These are phyloP conservation scores for Odontophorus gujanensis DNA, from an alignment of 2,113 vertebrate genomes.

Conservation along the genomic window DNA sequence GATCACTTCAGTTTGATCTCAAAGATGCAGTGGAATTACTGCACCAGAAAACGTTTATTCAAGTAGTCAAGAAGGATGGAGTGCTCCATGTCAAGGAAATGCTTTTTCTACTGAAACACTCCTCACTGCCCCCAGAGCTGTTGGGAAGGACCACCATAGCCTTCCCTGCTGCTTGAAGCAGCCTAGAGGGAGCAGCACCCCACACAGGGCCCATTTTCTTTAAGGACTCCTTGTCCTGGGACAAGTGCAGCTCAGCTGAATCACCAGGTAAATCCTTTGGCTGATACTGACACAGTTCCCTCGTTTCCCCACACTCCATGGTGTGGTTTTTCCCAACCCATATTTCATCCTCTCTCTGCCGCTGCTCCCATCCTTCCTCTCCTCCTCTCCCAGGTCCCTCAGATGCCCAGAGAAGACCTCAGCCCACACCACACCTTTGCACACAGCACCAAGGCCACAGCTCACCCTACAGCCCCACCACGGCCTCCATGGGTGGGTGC, in stretches of 20 bases:
- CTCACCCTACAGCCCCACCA: rapidly evolving
- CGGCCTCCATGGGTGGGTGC: rapidly evolving
- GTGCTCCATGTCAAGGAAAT: neutral
- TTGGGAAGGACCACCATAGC: neutral
- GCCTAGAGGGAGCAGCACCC: no score
- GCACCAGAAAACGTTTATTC: neutral
- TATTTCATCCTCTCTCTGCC: neutral
- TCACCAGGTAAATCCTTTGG: neutral
- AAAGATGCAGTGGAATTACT: neutral
- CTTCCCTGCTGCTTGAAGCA: neutral
- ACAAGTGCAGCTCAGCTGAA: rapidly evolving
- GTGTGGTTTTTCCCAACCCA: neutral
- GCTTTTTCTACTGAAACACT: rapidly evolving
- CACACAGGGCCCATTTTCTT: neutral
- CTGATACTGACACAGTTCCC: neutral
- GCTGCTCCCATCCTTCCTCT: neutral
- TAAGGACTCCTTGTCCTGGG: neutral
- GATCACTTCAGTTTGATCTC: neutral
- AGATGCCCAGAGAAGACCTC: neutral
- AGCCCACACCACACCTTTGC: neutral
- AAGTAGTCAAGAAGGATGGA: neutral
- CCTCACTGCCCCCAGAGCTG: neutral
- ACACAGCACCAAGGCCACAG: neutral
- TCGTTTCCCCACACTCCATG: neutral
- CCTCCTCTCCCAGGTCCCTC: neutral